Conservation (phyloP, 2,797 vertebrate species). For the Micropoecilia bifurca region DNA sequence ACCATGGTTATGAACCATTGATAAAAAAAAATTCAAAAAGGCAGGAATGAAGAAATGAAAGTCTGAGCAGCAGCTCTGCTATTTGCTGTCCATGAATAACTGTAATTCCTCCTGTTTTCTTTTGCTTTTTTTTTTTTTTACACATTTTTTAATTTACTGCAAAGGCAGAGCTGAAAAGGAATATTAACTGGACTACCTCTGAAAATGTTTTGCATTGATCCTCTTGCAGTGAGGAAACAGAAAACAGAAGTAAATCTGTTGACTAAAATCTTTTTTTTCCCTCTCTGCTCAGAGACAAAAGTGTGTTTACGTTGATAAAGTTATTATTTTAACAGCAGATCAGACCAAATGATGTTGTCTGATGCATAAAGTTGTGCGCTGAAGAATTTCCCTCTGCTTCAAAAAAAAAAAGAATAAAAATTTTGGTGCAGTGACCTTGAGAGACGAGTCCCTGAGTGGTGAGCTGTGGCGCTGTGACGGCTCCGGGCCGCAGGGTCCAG, state of each 20-base stretch:
- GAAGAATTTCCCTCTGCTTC: neutral
- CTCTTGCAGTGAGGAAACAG: neutral
- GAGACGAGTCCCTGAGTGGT: neutral
- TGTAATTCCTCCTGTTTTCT: neutral
- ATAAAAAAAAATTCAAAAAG: neutral
- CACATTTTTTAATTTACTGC: neutral
- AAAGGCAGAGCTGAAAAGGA: neutral
- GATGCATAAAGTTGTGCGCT: neutral
- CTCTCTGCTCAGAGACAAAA: neutral
- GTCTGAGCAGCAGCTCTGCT: neutral
- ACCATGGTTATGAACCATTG: neutral
- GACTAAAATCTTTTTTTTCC: neutral
- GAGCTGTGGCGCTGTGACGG: neutral
- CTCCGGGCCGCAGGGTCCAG: neutral
- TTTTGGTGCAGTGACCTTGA: neutral
- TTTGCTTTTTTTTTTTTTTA: too few relatives aligned
- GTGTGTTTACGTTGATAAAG: neutral
- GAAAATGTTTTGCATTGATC: neutral
- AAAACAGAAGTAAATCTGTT: neutral
- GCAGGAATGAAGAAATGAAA: neutral
- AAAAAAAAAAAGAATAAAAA: neutral
- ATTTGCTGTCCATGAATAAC: neutral
- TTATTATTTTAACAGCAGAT: neutral
- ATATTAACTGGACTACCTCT: neutral
- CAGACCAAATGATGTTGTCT: neutral